Conservation (phyloP, 1,140 invertebrate genomes). For the Bombyx mori region DNA sequence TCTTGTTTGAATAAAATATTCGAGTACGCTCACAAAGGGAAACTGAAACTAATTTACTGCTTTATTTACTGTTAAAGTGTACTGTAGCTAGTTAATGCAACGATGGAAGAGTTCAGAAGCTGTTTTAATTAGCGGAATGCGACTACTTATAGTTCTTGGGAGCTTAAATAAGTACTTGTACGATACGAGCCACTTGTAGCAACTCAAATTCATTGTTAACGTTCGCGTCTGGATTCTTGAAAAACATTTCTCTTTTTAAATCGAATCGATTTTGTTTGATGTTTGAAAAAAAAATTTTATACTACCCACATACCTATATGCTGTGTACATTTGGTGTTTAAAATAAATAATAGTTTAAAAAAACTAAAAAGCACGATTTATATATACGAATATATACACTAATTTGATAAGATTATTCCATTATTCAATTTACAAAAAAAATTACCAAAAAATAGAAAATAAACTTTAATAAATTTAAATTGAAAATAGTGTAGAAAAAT, state of each 20-base stretch:
- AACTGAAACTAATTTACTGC: conserved; percentile 42
- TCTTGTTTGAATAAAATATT: conserved; percentile 20
- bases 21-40: conserved; percentile 26
- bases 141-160: conserved; percentile 43
- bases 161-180: conserved; percentile 25
- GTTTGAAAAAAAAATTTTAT: background rate
- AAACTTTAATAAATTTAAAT: too few relatives aligned
- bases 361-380: too few relatives aligned
- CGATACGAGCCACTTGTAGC: conserved; percentile 14
- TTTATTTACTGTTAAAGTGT: conserved; percentile 45
- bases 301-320: too few relatives aligned
- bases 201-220: conserved; percentile 27
- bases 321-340: too few relatives aligned
- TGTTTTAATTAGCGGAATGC: conserved; percentile 58
- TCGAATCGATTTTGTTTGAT: too few relatives aligned
- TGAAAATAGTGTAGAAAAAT: too few relatives aligned
- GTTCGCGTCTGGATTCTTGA: conserved; percentile 8
- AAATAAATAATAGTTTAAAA: too few relatives aligned
- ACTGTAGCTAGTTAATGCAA: conserved; percentile 13
- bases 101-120: conserved; percentile 25
- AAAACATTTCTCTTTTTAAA: background rate
- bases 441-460: too few relatives aligned
- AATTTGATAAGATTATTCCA: too few relatives aligned
- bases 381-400: too few relatives aligned
- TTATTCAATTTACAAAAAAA: too few relatives aligned